Conservation (phyloP, 2,113 vertebrate genomes). For the Amblyornis subalaris region DNA sequence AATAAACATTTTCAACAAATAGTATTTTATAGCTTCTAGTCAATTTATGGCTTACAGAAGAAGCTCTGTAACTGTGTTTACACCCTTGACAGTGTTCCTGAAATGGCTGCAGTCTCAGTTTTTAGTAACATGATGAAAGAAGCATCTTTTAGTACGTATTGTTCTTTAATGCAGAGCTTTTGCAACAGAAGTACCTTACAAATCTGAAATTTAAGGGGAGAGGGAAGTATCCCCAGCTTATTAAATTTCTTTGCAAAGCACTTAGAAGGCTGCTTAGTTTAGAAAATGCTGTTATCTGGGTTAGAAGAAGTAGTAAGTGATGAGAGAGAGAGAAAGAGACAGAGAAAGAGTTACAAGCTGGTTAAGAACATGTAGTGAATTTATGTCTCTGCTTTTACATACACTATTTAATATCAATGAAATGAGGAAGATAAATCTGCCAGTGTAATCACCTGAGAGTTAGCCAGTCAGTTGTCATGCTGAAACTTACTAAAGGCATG, state of each 20-base stretch:
- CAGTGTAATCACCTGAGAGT: conserved; percentile 30
- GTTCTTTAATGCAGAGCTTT: background rate
- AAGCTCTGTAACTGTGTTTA: background rate
- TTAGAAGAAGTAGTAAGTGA: background rate
- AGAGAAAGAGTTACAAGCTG: background rate
- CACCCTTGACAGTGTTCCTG: background rate
- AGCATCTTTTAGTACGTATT: background rate
- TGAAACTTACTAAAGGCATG: conserved; percentile 19
- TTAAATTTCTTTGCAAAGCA: background rate
- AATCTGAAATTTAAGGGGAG: background rate
- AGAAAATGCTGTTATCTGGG: background rate
- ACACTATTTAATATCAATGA: background rate
- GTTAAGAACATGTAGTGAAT: background rate
- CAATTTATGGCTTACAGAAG: background rate
- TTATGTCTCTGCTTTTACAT: background rate
- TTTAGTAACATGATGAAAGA: background rate
- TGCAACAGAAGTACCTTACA: background rate
- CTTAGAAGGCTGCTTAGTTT: background rate
- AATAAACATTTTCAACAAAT: background rate
- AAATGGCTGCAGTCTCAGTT: background rate
- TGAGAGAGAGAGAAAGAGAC: background rate
- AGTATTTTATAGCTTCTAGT: background rate
- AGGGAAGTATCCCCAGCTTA: background rate
- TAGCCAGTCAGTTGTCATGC: conserved; percentile 29
- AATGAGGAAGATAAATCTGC: background rate